phyloP scores from a whole-genome alignment of 2,888 invertebrate species.

The Venusia cambrica region DNA sequence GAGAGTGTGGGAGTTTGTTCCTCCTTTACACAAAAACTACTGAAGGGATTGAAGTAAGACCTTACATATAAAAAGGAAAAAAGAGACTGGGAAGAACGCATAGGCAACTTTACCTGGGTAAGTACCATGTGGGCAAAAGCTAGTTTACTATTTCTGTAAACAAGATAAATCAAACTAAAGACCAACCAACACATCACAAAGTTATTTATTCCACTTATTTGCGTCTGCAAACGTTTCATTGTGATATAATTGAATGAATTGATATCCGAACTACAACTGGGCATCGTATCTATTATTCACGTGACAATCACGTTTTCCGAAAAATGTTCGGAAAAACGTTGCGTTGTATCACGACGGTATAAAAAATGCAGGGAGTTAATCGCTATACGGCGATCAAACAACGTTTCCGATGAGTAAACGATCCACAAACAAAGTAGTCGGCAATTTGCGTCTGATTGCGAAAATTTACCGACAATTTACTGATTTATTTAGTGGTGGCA shows the following conservation, averaged over 20 bases:
- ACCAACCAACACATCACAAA: no score
- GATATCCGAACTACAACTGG: slow-evolving; percentile 60
- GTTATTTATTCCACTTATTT: slow-evolving; percentile 23
- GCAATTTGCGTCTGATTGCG: slow-evolving; percentile 50
- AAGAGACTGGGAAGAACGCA: no score
- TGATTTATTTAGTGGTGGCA: slow-evolving; percentile 19
- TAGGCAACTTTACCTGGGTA: no score
- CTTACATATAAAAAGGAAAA: no score
- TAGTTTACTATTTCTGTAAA: no score
- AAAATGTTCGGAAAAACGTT: slow-evolving; percentile 73
- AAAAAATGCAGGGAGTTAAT: slow-evolving; percentile 74
- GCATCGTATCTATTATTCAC: slow-evolving; percentile 64
- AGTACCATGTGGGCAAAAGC: no score
- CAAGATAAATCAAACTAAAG: no score
- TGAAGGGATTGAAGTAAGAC: no score
- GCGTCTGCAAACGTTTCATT: slow-evolving; percentile 46
- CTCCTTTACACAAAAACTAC: no score
- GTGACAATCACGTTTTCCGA: slow-evolving; percentile 72
- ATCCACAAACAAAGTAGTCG: slow-evolving; percentile 58
- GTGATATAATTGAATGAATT: slow-evolving; percentile 77
- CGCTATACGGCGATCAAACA: slow-evolving; percentile 63
- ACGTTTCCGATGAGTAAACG: slow-evolving; percentile 52
- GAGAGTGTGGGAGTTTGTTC: no score
- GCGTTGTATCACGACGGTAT: slow-evolving; percentile 71
- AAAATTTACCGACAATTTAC: slow-evolving; percentile 27